A percentile compares a stretch with the other conserved stretches of the same genome.
These are phyloP conservation scores for Lycaon pictus DNA, from an alignment of 2,113 vertebrate genomes.

Conservation along the genomic window DNA sequence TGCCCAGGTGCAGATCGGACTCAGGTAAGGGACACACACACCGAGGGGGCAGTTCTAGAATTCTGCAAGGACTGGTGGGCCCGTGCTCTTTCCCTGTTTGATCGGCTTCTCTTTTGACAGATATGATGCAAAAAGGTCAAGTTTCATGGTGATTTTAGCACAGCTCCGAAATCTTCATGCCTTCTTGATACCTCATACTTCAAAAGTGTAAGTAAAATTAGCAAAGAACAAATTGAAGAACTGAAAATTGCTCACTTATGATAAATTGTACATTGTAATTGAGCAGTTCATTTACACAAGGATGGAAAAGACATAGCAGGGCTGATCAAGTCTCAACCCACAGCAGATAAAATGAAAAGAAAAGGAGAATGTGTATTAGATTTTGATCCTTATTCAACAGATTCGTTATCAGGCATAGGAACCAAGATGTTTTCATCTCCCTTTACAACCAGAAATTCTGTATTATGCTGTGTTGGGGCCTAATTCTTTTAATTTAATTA, in stretches of 20 bases:
- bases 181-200: conserved; percentile 84
- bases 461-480: neutral
- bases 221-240: neutral
- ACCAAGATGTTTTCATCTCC: neutral
- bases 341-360: neutral
- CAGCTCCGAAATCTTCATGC: conserved; percentile 87
- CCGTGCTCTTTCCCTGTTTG: neutral
- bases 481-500: neutral
- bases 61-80: rapidly evolving
- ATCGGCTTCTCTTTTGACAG: conserved; percentile 82
- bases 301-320: rapidly evolving
- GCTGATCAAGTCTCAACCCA: neutral
- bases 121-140: conserved; percentile 87
- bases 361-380: neutral
- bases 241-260: rapidly evolving
- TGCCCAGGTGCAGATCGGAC: conserved; percentile 90
- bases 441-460: neutral
- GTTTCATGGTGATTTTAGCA: conserved; percentile 88
- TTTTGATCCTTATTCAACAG: neutral
- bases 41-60: neutral
- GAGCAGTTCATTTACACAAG: neutral
- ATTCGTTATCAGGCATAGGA: neutral
- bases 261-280: neutral
- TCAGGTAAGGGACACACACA: conserved; percentile 85
- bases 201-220: conserved; percentile 90